Percentiles rank a stretch among this genome's conserved stretches.
phyloP scores from a whole-genome alignment of 2,113 vertebrate genomes.

The Nothoprocta perdicaria region DNA sequence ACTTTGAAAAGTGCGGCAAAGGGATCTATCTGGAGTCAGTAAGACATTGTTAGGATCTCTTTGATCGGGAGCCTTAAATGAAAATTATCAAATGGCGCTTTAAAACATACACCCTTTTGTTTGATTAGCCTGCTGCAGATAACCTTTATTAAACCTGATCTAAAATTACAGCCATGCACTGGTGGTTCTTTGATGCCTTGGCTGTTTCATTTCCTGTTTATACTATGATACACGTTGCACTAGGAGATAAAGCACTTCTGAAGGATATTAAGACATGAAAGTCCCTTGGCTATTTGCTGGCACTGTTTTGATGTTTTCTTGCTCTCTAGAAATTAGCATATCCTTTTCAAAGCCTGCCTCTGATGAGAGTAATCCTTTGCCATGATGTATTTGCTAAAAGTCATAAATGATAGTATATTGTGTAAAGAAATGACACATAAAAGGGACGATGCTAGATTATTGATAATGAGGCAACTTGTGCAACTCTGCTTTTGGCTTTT shows the following conservation, averaged over 20 bases:
- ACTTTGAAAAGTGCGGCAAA: conserved; percentile 63
- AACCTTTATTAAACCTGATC: conserved; percentile 97
- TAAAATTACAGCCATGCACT: conserved; percentile 88
- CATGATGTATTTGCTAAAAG: conserved; percentile 91
- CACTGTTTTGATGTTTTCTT: conserved; percentile 97
- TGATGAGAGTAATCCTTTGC: conserved; percentile 91
- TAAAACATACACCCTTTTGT: conserved; percentile 86
- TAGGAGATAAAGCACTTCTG: conserved; percentile 95
- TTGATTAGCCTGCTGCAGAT: conserved; percentile 90
- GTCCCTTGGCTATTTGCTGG: conserved; percentile 95
- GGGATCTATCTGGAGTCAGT: conserved; percentile 68
- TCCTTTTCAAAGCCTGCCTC: conserved; percentile 90
- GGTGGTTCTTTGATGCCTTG: conserved; percentile 87
- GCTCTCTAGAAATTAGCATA: conserved; percentile 98
- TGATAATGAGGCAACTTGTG: conserved; percentile 86
- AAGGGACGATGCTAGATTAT: conserved; percentile 90
- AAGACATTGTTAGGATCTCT: conserved; percentile 79
- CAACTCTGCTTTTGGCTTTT: conserved; percentile 81
- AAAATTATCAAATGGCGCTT: conserved; percentile 88
- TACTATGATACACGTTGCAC: conserved; percentile 88
- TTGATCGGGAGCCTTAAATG: conserved; percentile 89
- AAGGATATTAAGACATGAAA: conserved; percentile 95
- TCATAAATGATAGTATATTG: conserved; percentile 90
- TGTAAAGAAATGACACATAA: conserved; percentile 91
- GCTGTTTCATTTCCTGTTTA: conserved; percentile 91